Conservation (phyloP, 1,140 invertebrate genomes). For the Rhizoglyphus robini region DNA sequence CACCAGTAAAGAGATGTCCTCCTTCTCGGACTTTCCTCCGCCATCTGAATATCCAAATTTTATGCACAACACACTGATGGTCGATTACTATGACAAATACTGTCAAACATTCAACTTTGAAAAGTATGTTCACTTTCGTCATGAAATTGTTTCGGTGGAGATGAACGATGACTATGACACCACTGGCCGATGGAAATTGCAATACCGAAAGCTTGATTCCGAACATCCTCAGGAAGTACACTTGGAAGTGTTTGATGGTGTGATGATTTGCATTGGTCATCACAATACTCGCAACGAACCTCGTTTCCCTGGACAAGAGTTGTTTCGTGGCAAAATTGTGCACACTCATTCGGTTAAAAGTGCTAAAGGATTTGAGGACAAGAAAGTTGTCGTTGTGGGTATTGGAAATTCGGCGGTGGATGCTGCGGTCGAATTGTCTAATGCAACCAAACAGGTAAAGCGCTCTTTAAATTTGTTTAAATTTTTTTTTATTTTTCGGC, state of each 20-base stretch:
- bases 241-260: conserved; percentile 37
- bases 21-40: conserved; percentile 36
- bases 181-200: conserved; percentile 36
- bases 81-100: conserved; percentile 36
- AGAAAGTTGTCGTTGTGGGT: conserved; percentile 39
- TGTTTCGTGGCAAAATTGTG: no score
- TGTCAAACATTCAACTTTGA: conserved; percentile 33
- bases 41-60: no score
- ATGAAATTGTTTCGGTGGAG: conserved; percentile 30
- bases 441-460: conserved; percentile 23
- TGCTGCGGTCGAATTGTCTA: conserved; percentile 38
- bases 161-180: conserved; percentile 29
- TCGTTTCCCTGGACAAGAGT: conserved; percentile 27
- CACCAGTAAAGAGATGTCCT: no score
- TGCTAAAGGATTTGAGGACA: conserved; percentile 28
- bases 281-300: conserved; percentile 19
- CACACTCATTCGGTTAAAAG: no score
- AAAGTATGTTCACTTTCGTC: conserved; percentile 32
- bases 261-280: no score
- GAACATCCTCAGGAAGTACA: neutral
- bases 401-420: no score
- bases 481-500: conserved; percentile 29
- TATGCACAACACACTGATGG: no score
- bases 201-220: conserved; percentile 20
- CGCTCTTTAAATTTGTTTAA: conserved; percentile 18